Conservation (phyloP, 1,140 invertebrate genomes). For the Drosophila willistoni region DNA sequence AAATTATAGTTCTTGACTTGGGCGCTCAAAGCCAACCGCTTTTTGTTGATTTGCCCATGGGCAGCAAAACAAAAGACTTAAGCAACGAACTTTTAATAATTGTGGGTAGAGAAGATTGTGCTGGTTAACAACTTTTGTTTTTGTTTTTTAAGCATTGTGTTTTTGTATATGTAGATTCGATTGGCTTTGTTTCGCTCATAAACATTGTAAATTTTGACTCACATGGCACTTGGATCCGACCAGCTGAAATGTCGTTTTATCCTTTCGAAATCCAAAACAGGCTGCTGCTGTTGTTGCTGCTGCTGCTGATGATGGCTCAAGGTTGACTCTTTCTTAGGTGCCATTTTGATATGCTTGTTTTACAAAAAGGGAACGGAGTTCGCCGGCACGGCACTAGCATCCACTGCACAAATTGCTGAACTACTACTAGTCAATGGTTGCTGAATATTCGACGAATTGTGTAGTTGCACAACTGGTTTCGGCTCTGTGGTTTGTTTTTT, state of each 20-base stretch:
- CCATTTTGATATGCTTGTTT: constrained; percentile 44
- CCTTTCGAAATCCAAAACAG: constrained; percentile 75
- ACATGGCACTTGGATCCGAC: constrained; percentile 81
- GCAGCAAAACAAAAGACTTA: constrained; percentile 69
- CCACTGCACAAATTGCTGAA: constrained; percentile 24
- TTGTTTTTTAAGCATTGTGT: neutral
- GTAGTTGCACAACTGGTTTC: constrained; percentile 76
- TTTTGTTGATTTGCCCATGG: constrained; percentile 26
- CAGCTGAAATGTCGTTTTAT: constrained; percentile 81
- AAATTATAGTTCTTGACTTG: constrained; percentile 53
- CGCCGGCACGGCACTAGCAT: constrained; percentile 30
- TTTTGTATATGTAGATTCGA: neutral
- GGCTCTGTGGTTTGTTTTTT: constrained; percentile 6
- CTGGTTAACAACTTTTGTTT: neutral
- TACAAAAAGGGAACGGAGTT: constrained; percentile 21
- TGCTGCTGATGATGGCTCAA: constrained; percentile 69
- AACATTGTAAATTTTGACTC: constrained; percentile 58
- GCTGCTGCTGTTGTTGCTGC: constrained; percentile 50
- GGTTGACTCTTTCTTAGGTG: constrained; percentile 76
- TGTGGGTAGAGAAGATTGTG: constrained; percentile 31
- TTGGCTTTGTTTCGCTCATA: constrained; percentile 4
- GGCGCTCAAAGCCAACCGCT: constrained; percentile 53
- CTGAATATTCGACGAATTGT: constrained; percentile 49
- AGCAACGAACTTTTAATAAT: constrained; percentile 59
- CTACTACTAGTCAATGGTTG: constrained; percentile 40